Evolutionary conservation across 37 sponge, comb jelly and placozoan genomes (phyloP).

Genomic region (Tethya wilhelma): DNA sequence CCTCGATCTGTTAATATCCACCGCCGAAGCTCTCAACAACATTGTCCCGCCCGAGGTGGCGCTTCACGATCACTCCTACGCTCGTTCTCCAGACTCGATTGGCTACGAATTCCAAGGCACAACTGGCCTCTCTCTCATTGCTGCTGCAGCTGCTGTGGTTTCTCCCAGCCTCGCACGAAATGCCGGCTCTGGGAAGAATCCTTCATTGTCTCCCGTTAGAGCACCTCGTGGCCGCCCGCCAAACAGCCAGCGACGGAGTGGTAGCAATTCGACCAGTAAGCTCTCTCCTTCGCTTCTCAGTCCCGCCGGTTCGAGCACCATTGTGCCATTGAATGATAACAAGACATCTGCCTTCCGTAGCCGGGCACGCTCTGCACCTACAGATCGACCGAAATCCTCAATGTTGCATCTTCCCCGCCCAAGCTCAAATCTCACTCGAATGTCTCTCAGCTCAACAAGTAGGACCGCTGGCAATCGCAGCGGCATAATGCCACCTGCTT

Average conservation of each 20-base stretch:
- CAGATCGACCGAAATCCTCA: conserved; percentile 49
- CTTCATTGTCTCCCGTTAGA: conserved; percentile 58
- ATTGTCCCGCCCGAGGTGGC: conserved; percentile 71
- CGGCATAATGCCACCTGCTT: conserved; percentile 10
- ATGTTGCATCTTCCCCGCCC: conserved; percentile 26
- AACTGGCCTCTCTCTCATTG: conserved; percentile 81
- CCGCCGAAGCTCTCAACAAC: conserved; percentile 71
- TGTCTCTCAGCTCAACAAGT: conserved; percentile 21
- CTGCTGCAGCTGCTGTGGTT: conserved; percentile 88
- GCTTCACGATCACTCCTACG: conserved; percentile 81
- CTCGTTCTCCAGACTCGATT: conserved; percentile 45
- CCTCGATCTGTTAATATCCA: conserved; percentile 67
- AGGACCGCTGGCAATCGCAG: neutral
- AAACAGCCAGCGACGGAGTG: conserved; percentile 57
- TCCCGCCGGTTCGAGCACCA: conserved; percentile 69
- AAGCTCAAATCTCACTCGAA: conserved; percentile 27
- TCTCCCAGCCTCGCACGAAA: conserved; percentile 67
- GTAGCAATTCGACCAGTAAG: conserved; percentile 30
- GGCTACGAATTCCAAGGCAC: conserved; percentile 66
- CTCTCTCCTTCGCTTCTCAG: conserved; percentile 71
- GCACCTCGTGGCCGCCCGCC: conserved; percentile 87
- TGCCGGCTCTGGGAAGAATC: conserved; percentile 23
- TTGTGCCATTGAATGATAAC: conserved; percentile 61
- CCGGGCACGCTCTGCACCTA: conserved; percentile 55
- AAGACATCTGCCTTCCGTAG: conserved; percentile 40